Evolutionary conservation across 2,888 invertebrate species (phyloP).

Genomic region (Carabus problematicus): DNA sequence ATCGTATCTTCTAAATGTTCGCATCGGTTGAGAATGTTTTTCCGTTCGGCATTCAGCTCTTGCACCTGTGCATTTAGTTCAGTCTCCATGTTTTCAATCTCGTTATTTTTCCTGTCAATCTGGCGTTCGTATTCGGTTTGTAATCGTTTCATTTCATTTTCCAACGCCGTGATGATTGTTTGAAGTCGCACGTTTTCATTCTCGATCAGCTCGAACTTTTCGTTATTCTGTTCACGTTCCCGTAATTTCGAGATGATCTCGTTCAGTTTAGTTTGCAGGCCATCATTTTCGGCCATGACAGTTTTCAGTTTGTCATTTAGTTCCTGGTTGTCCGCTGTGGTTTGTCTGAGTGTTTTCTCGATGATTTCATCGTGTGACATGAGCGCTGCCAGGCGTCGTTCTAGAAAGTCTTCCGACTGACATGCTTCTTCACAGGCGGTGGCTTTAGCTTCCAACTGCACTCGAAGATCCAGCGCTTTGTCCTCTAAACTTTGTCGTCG

Average conservation of each 20-base stretch:
- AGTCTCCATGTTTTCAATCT: conserved; percentile 62
- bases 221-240: conserved; percentile 46
- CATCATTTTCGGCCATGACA: conserved; percentile 63
- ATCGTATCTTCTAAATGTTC: conserved; percentile 60
- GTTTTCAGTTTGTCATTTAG: conserved; percentile 64
- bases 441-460: conserved; percentile 66
- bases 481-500: conserved; percentile 67
- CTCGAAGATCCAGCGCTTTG: conserved; percentile 68
- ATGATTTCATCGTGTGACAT: conserved; percentile 70
- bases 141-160: conserved; percentile 61
- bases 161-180: conserved; percentile 61
- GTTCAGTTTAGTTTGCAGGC: conserved; percentile 60
- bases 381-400: conserved; percentile 68
- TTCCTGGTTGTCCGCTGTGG: conserved; percentile 65
- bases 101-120: conserved; percentile 56
- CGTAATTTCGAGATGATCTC: conserved; percentile 53
- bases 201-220: conserved; percentile 61
- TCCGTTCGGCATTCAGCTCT: conserved; percentile 54
- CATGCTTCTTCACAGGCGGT: conserved; percentile 67
- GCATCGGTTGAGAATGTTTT: conserved; percentile 53
- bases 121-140: conserved; percentile 59
- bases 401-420: conserved; percentile 69
- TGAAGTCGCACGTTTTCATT: conserved; percentile 59
- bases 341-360: conserved; percentile 66
- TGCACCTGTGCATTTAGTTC: conserved; percentile 60